These are phyloP conservation scores for Xenopus petersii DNA, from an alignment of 2,797 vertebrate species.

Conservation along the genomic window DNA sequence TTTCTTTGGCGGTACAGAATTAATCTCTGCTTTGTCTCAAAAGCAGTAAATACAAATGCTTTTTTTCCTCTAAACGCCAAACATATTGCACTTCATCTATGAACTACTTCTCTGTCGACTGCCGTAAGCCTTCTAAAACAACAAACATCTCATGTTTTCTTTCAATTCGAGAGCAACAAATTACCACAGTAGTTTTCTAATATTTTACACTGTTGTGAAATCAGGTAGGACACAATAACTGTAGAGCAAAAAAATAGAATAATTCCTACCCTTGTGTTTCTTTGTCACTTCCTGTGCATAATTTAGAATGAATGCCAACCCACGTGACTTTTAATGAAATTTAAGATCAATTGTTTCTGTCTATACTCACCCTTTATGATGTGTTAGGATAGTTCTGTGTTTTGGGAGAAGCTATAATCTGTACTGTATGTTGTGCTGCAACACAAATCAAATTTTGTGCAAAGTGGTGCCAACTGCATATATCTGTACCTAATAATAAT, in stretches of 20 bases:
- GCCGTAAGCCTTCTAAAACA: not conserved
- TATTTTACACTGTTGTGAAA: not conserved
- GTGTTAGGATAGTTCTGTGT: too few species aligned
- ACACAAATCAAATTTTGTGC: too few species aligned
- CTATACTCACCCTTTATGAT: not conserved
- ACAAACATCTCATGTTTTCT: not conserved
- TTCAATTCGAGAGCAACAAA: not conserved
- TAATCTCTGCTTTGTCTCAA: conserved; percentile 29
- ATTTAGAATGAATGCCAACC: not conserved
- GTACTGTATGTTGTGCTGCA: too few species aligned
- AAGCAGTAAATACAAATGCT: conserved; percentile 22
- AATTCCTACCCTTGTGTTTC: not conserved
- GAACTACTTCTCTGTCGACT: not conserved
- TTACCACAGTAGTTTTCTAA: not conserved
- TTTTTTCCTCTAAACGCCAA: conserved; percentile 10
- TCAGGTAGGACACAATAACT: not conserved
- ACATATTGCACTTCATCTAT: conserved; percentile 3
- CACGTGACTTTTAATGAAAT: not conserved
- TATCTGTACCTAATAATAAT: too few species aligned
- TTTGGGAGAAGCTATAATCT: too few species aligned
- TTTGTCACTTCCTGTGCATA: not conserved
- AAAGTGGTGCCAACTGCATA: too few species aligned
- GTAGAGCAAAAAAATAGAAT: not conserved
- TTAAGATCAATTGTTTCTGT: not conserved
- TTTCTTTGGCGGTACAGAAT: conserved; percentile 20